Evolutionary conservation across 2,888 invertebrate genomes (phyloP).

Genomic region (Herminia tarsipennalis): DNA sequence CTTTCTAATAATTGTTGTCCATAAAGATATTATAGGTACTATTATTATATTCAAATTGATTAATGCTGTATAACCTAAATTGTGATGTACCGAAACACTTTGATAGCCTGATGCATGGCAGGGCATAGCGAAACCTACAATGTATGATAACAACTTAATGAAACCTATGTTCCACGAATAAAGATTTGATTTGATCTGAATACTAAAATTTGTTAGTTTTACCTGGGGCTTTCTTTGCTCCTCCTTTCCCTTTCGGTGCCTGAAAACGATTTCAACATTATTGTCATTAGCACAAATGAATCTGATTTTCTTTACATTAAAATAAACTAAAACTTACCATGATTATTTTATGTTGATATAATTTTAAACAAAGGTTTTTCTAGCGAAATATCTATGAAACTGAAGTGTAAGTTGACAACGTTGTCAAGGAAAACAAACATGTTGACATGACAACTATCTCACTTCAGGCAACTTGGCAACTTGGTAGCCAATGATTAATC

Average conservation of each 20-base stretch:
- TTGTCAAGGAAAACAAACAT: constrained; percentile 33
- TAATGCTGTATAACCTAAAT: too few relatives aligned
- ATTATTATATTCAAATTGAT: too few relatives aligned
- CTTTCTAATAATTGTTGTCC: too few relatives aligned
- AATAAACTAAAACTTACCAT: constrained; percentile 23
- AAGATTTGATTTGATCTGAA: too few relatives aligned
- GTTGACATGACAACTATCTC: constrained; percentile 42
- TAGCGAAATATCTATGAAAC: neutral
- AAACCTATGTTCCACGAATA: too few relatives aligned
- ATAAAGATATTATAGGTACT: too few relatives aligned
- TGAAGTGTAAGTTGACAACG: constrained; percentile 11
- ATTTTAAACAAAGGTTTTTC: neutral
- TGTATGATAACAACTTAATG: too few relatives aligned
- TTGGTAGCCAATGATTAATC: neutral
- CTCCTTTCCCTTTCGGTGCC: constrained; percentile 74
- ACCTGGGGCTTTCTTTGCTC: constrained; percentile 73
- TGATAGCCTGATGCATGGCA: too few relatives aligned
- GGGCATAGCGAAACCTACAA: too few relatives aligned
- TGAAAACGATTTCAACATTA: constrained; percentile 45
- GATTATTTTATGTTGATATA: constrained; percentile 1
- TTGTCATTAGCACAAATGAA: neutral
- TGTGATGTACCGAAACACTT: too few relatives aligned
- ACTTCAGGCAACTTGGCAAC: neutral
- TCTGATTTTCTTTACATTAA: neutral
- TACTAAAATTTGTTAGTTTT: constrained; percentile 15